phyloP scores from a whole-genome alignment of 2,888 invertebrate species.

The Baccha elongata region DNA sequence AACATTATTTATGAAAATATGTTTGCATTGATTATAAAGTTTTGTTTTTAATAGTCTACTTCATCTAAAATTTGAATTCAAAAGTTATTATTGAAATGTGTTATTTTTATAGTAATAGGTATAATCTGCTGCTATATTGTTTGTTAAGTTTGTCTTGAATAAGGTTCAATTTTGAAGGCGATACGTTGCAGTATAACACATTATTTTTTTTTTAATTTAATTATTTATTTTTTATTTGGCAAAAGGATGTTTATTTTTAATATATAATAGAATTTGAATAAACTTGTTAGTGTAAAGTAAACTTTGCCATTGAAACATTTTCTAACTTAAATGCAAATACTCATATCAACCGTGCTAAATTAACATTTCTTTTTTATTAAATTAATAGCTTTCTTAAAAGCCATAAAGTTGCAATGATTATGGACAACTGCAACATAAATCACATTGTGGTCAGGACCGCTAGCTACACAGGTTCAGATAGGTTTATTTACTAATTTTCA shows the following conservation, averaged over 20 bases:
- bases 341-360: background rate
- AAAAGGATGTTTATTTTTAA: constrained; percentile 23
- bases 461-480: too few species aligned
- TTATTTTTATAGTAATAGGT: constrained; percentile 26
- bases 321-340: background rate
- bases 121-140: constrained; percentile 50
- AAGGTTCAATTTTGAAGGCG: constrained; percentile 69
- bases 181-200: constrained; percentile 66
- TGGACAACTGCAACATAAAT: too few species aligned
- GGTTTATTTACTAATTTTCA: too few species aligned
- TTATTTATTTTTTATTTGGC: constrained; percentile 31
- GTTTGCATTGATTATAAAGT: constrained; percentile 57
- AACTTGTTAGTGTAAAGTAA: constrained; percentile 11
- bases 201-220: constrained; percentile 26
- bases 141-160: constrained; percentile 57
- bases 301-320: constrained; percentile 21
- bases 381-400: too few species aligned
- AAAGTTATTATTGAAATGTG: constrained; percentile 21
- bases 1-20: constrained; percentile 60
- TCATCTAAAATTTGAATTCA: constrained; percentile 16
- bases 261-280: constrained; percentile 6
- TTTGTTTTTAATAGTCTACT: constrained; percentile 28
- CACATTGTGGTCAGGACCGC: too few species aligned
- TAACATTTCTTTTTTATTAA: too few species aligned
- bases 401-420: too few species aligned